phyloP scores from a whole-genome alignment of 2,888 invertebrate genomes.

The Calliphora vomitoria region DNA sequence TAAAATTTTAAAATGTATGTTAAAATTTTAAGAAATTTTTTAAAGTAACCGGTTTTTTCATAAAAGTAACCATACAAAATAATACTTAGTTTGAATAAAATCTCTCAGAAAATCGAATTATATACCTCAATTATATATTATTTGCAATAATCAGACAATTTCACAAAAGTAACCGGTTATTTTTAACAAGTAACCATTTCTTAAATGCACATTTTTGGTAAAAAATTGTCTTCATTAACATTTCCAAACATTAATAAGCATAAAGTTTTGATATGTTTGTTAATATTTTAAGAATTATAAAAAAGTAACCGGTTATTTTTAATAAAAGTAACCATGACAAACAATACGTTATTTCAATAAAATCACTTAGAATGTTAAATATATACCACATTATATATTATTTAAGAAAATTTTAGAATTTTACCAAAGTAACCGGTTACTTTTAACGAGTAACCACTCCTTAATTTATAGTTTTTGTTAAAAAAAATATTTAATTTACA shows the following conservation, averaged over 20 bases:
- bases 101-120: too few relatives aligned
- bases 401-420: not conserved
- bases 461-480: too few relatives aligned
- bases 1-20: not conserved
- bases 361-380: not conserved
- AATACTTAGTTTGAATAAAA: too few relatives aligned
- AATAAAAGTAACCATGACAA: not conserved
- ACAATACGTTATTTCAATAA: not conserved
- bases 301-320: not conserved
- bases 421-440: not conserved
- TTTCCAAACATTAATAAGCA: too few relatives aligned
- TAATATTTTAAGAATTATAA: too few relatives aligned
- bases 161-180: not conserved
- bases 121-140: too few relatives aligned
- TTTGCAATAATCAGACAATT: not conserved
- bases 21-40: not conserved
- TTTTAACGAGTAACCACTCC: not conserved
- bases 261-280: too few relatives aligned
- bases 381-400: not conserved
- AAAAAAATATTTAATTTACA: not conserved
- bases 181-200: not conserved
- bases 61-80: not conserved
- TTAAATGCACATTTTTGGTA: not conserved
- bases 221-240: too few relatives aligned
- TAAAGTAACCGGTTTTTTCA: conserved; percentile 2